Evolutionary conservation across 92 coral and sea anemone species (phyloP), one percentile per base, ranked within the genome.

Genomic region (Heteractis magnifica): DNA sequence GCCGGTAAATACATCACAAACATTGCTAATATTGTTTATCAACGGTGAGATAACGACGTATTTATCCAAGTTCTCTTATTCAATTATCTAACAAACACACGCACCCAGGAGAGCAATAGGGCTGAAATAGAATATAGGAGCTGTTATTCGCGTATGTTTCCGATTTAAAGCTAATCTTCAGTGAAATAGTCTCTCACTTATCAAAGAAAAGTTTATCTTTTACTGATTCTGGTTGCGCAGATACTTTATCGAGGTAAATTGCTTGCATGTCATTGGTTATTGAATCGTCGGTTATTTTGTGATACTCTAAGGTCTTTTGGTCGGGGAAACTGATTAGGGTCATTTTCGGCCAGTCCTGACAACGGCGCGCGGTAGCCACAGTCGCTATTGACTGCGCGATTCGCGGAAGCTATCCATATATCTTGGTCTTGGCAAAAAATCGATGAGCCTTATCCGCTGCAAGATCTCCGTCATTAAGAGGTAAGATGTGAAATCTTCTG

Each of bases 211-310:
- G 73, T 13, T 19, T n/a, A 51, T 77, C 20, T 44, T 14, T 34
- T 71, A 41, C 34, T 53, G 21, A 55, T 51, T 16, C 23, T 44
- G 14, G 13, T 48, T 64, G 56, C 10, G 48, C 16, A 60, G 73
- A 68, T 49, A 81, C 65, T 68, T 68, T 26, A 68, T 49, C 65
- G 50, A 51, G 53, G 58, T 81, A 65, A 70, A 81, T 51, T 68
- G 59, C 84, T 34, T 41, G 56, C 76, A 68, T 81, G 77, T 81
- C 84, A 81, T 68, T 68, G 84, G 84, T 75, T 78, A 81, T 50
- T 79, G 52, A 21, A 20, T 3, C 73, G 34, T 74, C 65, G 26
- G 77, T 68, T 81, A 55, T 68, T 81, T 68, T 68, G 0, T 52
- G 77, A 81, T 81, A 81, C 52, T 74, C 34, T 65, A 64, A 64